Conservation (phyloP, 2,113 vertebrate species). For the Bos indicus region DNA sequence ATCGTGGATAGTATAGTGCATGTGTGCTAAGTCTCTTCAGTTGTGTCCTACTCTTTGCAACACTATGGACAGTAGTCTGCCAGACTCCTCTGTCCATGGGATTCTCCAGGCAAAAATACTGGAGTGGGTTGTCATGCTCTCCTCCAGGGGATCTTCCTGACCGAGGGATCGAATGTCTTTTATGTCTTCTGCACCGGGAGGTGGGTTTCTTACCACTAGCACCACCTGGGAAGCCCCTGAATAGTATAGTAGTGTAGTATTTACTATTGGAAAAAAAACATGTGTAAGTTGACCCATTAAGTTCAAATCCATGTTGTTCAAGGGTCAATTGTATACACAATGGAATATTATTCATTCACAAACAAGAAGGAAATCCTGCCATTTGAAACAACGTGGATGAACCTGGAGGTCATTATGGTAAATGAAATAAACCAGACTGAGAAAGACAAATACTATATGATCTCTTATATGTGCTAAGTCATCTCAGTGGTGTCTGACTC, state of each 20-base stretch:
- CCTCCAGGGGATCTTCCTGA: not conserved
- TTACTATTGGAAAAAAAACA: not conserved
- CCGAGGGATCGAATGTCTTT: not conserved
- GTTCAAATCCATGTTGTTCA: not conserved
- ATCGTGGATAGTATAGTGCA: not conserved
- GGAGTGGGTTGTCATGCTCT: not conserved
- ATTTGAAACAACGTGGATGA: not conserved
- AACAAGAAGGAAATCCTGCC: not conserved
- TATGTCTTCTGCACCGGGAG: not conserved
- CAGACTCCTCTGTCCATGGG: not conserved
- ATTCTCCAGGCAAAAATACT: not conserved
- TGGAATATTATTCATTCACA: not conserved
- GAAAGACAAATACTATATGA: not conserved
- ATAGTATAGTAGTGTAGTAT: not conserved
- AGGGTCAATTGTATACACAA: not conserved
- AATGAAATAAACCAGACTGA: constrained; percentile 2
- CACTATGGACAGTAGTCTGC: not conserved
- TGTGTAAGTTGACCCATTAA: not conserved
- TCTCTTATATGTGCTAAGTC: not conserved
- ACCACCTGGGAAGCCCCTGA: not conserved
- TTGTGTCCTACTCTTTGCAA: not conserved
- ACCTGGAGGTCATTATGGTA: not conserved
- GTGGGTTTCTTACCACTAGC: not conserved
- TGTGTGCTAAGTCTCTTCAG: not conserved
- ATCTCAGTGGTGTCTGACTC: not conserved